phyloP scores from a whole-genome alignment of 2,113 vertebrate genomes.

The Tachysurus vachellii region DNA sequence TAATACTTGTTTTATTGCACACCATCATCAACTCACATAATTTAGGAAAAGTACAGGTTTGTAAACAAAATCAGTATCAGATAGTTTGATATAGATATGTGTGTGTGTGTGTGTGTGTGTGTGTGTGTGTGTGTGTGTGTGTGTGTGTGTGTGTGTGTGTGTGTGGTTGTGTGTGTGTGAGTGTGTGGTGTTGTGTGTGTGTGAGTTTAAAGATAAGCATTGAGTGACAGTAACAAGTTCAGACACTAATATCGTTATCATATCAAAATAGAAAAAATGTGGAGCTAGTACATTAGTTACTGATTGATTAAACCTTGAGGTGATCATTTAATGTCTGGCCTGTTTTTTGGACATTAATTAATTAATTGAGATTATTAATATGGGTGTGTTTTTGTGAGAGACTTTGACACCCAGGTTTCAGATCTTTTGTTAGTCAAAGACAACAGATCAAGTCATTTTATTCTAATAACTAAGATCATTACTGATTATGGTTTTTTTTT shows the following conservation, averaged over 20 bases:
- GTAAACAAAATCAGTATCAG: background rate
- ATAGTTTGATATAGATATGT: too few relatives aligned
- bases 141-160: too few relatives aligned
- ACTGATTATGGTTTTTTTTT: background rate
- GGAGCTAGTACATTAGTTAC: background rate
- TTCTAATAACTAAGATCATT: background rate
- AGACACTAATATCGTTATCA: background rate
- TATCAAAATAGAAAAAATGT: background rate
- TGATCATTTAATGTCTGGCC: background rate
- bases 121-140: too few relatives aligned
- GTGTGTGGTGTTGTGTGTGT: too few relatives aligned
- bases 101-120: too few relatives aligned
- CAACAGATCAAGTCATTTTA: background rate
- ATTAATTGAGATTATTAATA: too few relatives aligned
- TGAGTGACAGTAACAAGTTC: background rate
- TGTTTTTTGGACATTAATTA: background rate
- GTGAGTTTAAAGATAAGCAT: too few relatives aligned
- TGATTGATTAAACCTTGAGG: background rate
- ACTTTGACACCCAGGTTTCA: background rate
- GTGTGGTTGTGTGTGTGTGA: too few relatives aligned
- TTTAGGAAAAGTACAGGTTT: background rate
- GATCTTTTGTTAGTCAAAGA: background rate
- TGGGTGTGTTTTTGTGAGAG: background rate
- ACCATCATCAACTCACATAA: background rate
- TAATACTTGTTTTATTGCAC: background rate